Evolutionary conservation across 2,888 invertebrate genomes (phyloP).

Genomic region (Drosophila kokeensis): DNA sequence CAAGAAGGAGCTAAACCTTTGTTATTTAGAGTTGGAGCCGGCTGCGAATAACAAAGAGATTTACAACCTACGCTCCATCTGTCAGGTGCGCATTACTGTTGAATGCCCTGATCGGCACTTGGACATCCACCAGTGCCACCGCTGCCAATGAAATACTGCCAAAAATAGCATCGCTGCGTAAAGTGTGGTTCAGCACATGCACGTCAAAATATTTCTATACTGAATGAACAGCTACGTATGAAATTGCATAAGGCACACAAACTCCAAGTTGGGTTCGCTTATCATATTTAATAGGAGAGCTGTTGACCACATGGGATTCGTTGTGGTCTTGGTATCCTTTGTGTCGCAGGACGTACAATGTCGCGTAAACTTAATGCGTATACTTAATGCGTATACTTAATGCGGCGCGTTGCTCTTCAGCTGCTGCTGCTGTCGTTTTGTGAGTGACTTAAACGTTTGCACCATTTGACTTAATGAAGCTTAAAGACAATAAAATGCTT

Average conservation of each 20-base stretch:
- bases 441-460: slow-evolving; percentile 64
- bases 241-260: neutral
- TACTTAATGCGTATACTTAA: slow-evolving; percentile 53
- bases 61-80: no score
- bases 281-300: slow-evolving; percentile 1
- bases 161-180: no score
- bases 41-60: no score
- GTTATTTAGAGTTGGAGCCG: no score
- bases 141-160: no score
- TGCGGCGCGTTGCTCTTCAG: slow-evolving; percentile 44
- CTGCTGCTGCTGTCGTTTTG: slow-evolving; percentile 16
- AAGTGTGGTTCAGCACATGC: no score
- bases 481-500: slow-evolving; percentile 78
- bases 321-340: neutral
- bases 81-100: no score
- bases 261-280: neutral
- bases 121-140: no score
- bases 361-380: slow-evolving; percentile 43
- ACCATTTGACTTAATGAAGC: slow-evolving; percentile 78
- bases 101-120: no score
- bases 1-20: no score
- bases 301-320: slow-evolving; percentile 1
- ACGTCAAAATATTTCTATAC: neutral
- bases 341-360: slow-evolving; percentile 5
- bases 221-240: neutral